phyloP scores from a whole-genome alignment of 2,888 invertebrate species.

The Hydrotaea diabolus region DNA sequence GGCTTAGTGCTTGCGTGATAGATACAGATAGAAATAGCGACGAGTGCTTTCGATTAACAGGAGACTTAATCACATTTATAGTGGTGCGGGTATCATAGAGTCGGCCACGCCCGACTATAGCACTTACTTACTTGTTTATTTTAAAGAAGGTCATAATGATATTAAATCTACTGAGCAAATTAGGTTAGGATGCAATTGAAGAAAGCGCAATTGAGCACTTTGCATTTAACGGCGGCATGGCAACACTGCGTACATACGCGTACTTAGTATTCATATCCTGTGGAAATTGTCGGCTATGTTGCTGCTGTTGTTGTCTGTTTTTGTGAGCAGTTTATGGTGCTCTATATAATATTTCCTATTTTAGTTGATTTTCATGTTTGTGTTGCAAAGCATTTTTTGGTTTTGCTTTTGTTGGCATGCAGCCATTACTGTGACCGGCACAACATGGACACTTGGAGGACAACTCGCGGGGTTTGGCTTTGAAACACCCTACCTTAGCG shows the following conservation, averaged over 20 bases:
- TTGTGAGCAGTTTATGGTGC: conserved; percentile 52
- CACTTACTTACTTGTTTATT: too few species aligned
- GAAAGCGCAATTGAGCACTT: too few species aligned
- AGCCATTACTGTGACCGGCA: conserved; percentile 73
- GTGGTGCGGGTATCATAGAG: too few species aligned
- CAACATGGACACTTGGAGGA: conserved; percentile 63
- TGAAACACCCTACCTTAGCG: neutral
- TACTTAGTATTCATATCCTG: conserved; percentile 42
- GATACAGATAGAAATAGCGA: too few species aligned
- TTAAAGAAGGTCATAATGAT: too few species aligned
- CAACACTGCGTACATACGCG: neutral
- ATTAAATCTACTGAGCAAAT: too few species aligned
- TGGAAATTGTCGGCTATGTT: conserved; percentile 36
- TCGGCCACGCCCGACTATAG: too few species aligned
- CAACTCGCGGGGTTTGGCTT: conserved; percentile 62
- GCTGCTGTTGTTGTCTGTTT: conserved; percentile 41
- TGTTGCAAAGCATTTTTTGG: conserved; percentile 55
- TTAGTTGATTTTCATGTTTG: conserved; percentile 54
- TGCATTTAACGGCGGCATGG: too few species aligned
- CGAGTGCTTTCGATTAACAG: too few species aligned
- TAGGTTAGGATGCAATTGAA: too few species aligned
- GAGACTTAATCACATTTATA: too few species aligned
- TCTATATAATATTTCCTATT: conserved; percentile 62
- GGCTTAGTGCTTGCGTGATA: too few species aligned
- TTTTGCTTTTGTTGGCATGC: conserved; percentile 75